phyloP scores from a whole-genome alignment of 1,140 invertebrate genomes.

The Lepeophtheirus salmonis region DNA sequence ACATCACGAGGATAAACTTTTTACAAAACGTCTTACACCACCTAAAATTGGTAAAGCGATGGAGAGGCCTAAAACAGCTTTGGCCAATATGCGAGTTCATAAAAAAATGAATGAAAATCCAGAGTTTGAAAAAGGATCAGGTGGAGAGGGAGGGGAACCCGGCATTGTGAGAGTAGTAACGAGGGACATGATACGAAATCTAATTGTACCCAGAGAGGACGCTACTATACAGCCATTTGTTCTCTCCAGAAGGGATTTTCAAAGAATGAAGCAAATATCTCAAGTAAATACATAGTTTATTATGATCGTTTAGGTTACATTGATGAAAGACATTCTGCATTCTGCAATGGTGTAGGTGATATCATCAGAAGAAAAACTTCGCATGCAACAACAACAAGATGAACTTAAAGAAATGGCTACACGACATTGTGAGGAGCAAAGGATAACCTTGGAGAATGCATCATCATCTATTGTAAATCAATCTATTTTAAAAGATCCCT shows the following conservation, averaged over 20 bases:
- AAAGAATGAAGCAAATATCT: conserved; percentile 1
- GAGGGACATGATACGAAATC: neutral
- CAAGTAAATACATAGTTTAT: no score
- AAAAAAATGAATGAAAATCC: neutral
- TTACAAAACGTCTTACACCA: neutral
- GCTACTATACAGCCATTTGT: neutral
- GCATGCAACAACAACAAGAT: neutral
- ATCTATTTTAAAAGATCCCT: neutral
- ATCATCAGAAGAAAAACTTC: neutral
- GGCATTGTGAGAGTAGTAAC: neutral
- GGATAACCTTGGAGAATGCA: neutral
- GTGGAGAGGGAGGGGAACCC: neutral
- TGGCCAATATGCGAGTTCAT: neutral
- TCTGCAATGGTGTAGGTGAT: neutral
- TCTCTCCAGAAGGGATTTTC: neutral
- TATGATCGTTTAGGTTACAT: no score
- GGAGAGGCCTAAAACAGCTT: conserved; percentile 1
- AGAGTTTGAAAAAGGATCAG: neutral
- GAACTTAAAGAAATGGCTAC: neutral
- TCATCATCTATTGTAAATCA: neutral
- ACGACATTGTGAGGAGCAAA: neutral
- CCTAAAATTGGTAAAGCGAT: neutral
- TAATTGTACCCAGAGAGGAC: neutral
- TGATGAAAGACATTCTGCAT: no score
- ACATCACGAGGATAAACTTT: conserved; percentile 8